A percentile compares a stretch with the other conserved stretches of the same genome.
Conservation (phyloP, 2,888 invertebrate genomes). For the Drosophila tripunctata region DNA sequence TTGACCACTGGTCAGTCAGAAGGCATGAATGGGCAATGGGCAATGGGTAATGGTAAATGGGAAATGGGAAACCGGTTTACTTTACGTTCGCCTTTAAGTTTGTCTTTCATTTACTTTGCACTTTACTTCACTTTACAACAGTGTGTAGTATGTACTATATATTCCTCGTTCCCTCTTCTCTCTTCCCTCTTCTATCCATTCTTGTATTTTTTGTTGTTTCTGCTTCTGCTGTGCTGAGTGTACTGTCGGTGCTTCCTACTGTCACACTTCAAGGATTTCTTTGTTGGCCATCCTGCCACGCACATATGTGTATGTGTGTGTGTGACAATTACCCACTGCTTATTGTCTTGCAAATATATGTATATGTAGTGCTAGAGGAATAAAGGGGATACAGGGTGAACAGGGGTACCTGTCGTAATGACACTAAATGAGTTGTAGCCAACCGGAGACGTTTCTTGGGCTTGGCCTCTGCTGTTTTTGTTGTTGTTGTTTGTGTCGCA, state of each 20-base stretch:
- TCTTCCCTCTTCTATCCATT: no score
- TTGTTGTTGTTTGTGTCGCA: constrained; percentile 44
- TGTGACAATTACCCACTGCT: constrained; percentile 75
- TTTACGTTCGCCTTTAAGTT: constrained; percentile 38
- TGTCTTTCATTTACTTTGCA: constrained; percentile 73
- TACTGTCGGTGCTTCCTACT: constrained; percentile 62
- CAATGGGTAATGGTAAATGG: no score
- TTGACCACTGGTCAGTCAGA: constrained; percentile 48
- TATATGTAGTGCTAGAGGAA: neutral
- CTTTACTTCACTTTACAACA: constrained; percentile 52
- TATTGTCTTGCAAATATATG: constrained; percentile 34
- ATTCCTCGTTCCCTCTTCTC: constrained; percentile 13
- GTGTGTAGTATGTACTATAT: constrained; percentile 27
- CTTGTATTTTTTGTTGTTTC: constrained; percentile 16
- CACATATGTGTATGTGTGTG: constrained; percentile 39
- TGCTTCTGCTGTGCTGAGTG: constrained; percentile 14
- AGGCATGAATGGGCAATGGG: constrained; percentile 74
- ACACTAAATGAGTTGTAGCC: constrained; percentile 78
- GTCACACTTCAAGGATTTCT: constrained; percentile 82
- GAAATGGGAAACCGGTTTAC: constrained; percentile 76
- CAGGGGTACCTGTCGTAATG: constrained; percentile 56
- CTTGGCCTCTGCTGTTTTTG: constrained; percentile 49
- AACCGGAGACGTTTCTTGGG: constrained; percentile 50
- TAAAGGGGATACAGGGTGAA: neutral
- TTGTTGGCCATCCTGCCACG: constrained; percentile 69